Evolutionary conservation across 2,113 vertebrate species (phyloP), one percentile per base, ranked within the genome.

Genomic region (Lepus timidus): DNA sequence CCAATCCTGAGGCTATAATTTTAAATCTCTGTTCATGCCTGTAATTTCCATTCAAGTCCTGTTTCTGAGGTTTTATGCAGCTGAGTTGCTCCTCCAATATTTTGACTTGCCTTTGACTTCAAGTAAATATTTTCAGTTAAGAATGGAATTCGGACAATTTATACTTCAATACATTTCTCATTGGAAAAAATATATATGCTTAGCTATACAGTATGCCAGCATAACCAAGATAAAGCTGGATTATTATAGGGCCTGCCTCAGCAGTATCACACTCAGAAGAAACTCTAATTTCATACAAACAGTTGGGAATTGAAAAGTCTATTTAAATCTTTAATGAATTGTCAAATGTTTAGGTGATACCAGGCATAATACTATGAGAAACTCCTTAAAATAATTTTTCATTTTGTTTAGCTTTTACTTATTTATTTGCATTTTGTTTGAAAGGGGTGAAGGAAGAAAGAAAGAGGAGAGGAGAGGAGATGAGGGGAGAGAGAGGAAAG

Each of bases 51-150:
- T 76, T 93, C 39, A 23, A 80, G n/a, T 80, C 16, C 68, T 62
- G 1, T 89, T 76, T 95, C 80, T 84, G 36, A 86, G 13, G 80
- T 29, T 87, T 96, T 88, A 52, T 78, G 51, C 49, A 86, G 83
- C 51, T 94, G 65, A 89, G n/a, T 91, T 94, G 73, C 52, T 91
- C 94, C 55, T 94, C 64, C 22, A 92, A 64, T 89, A 86, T 80
- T 95, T 92, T 80, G 16, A 94, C 75, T 94, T 91, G 33, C 36
- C 23, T 65, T 97, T 91, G 65, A 84, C 96, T 84, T 89, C 91
- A n/a, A 91, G 78, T 62, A 2, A 91, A 80, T 10, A 96, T 86
- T 85, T 94, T 36, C 70, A 92, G 65, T 91, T 61, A 88, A 65
- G 51, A 93, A 84, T 83, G 70, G 23, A 65, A 85, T 86, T 86